Conservation (phyloP, 2,797 vertebrate genomes). For the Artibeus jamaicensis region DNA sequence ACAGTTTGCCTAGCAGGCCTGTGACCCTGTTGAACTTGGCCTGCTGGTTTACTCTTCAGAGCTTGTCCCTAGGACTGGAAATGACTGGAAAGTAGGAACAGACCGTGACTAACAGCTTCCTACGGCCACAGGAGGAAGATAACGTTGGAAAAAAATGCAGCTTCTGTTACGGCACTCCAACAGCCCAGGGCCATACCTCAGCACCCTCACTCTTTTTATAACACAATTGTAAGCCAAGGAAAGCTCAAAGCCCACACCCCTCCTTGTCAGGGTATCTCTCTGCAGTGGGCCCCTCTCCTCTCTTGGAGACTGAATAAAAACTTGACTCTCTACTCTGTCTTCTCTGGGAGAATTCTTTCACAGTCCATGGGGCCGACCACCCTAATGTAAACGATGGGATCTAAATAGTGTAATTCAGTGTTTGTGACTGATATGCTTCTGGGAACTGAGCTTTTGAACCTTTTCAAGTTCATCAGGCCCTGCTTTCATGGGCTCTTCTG, state of each 20-base stretch:
- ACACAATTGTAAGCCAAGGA: not conserved
- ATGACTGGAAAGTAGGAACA: not conserved
- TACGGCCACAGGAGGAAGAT: not conserved
- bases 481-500: constrained; percentile 37
- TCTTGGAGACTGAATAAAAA: not conserved
- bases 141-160: not conserved
- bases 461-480: constrained; percentile 28
- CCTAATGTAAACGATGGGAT: not conserved
- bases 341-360: not conserved
- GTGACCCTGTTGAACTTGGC: too few relatives aligned
- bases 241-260: not conserved
- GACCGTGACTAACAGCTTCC: too few relatives aligned
- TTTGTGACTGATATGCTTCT: constrained; percentile 40
- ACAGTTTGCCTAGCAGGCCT: not conserved
- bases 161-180: too few relatives aligned
- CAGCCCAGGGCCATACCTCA: not conserved
- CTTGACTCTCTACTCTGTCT: not conserved
- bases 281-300: not conserved
- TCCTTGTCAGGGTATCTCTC: not conserved
- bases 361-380: too few relatives aligned
- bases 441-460: constrained; percentile 61
- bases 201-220: not conserved
- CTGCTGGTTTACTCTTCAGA: not conserved
- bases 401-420: constrained; percentile 14
- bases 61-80: not conserved